Percentiles rank a stretch among this genome's conserved stretches.
Evolutionary conservation across 2,888 invertebrate species (phyloP).

Genomic region (Anodontia alba): DNA sequence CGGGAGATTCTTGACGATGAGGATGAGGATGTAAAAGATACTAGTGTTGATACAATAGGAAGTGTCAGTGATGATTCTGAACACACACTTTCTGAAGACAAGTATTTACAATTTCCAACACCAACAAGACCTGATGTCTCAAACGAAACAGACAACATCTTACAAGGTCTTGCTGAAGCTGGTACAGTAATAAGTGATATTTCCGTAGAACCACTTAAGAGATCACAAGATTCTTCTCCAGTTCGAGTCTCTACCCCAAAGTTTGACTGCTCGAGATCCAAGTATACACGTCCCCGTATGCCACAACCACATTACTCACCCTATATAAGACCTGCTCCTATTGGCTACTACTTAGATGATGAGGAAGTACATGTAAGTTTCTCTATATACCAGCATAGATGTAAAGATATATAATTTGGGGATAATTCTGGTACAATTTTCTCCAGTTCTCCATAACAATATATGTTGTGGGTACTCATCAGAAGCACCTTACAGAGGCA

Average conservation of each 20-base stretch:
- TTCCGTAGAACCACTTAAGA: slow-evolving; percentile 51
- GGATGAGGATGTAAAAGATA: slow-evolving; percentile 49
- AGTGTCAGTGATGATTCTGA: slow-evolving; percentile 72
- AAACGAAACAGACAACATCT: slow-evolving; percentile 62
- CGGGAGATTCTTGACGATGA: slow-evolving; percentile 50
- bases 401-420: not conserved
- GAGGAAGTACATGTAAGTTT: slow-evolving; percentile 49
- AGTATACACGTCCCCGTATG: slow-evolving; percentile 60
- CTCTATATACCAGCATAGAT: too few species aligned
- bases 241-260: slow-evolving; percentile 20
- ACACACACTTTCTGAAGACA: slow-evolving; percentile 47
- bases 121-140: slow-evolving; percentile 21
- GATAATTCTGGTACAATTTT: too few species aligned
- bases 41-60: slow-evolving; percentile 59
- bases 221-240: slow-evolving; percentile 11
- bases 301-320: slow-evolving; percentile 37
- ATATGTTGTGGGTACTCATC: too few species aligned
- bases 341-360: slow-evolving; percentile 64
- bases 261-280: slow-evolving; percentile 62
- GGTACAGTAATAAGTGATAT: slow-evolving; percentile 71
- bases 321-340: slow-evolving; percentile 46
- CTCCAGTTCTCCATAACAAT: too few species aligned
- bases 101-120: slow-evolving; percentile 55
- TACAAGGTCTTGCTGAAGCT: slow-evolving; percentile 58
- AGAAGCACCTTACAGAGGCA: too few species aligned